These are phyloP conservation scores for Stratiolaelaps scimitus DNA, from an alignment of 1,140 invertebrate genomes.

Conservation along the genomic window DNA sequence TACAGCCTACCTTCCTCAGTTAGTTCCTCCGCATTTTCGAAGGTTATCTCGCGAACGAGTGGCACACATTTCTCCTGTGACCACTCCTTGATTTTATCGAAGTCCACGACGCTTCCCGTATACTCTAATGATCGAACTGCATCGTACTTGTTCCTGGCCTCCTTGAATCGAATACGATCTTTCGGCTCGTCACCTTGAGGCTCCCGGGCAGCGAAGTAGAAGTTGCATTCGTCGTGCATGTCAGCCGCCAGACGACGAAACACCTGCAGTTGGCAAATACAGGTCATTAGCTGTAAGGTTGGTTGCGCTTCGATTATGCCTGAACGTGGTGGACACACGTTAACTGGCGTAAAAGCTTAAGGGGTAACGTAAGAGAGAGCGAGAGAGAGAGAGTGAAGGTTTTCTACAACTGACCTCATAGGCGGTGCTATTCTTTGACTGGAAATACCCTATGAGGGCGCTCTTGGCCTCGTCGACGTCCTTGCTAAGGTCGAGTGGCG, in stretches of 20 bases:
- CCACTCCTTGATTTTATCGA: slow-evolving; percentile 20
- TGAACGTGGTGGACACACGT: too few species aligned
- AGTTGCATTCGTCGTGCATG: slow-evolving; percentile 89
- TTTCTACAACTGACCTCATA: slow-evolving; percentile 16
- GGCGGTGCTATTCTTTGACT: slow-evolving; percentile 25
- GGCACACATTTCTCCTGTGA: slow-evolving; percentile 22
- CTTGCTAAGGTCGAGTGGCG: slow-evolving; percentile 32
- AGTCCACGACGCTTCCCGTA: slow-evolving; percentile 3
- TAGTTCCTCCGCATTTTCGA: slow-evolving; percentile 20
- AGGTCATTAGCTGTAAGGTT: slow-evolving; percentile 33
- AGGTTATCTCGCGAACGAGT: slow-evolving; percentile 17
- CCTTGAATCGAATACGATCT: slow-evolving; percentile 33
- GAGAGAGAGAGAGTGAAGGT: background rate
- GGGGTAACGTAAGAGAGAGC: too few species aligned
- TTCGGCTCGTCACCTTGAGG: slow-evolving; percentile 40
- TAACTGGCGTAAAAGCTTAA: too few species aligned
- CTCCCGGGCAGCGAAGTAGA: slow-evolving; percentile 82
- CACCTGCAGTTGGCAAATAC: slow-evolving; percentile 48
- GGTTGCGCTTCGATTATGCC: too few species aligned
- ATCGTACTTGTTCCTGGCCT: slow-evolving; percentile 33
- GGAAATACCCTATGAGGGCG: slow-evolving; percentile 22
- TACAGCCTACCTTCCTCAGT: slow-evolving; percentile 11
- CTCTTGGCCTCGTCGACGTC: slow-evolving; percentile 1
- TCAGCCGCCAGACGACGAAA: slow-evolving; percentile 68
- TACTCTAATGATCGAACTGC: slow-evolving; percentile 7